Base-by-base conservation (phyloP, 2,888 invertebrate genomes). In the Drosophila parthenogenetica region DNA sequence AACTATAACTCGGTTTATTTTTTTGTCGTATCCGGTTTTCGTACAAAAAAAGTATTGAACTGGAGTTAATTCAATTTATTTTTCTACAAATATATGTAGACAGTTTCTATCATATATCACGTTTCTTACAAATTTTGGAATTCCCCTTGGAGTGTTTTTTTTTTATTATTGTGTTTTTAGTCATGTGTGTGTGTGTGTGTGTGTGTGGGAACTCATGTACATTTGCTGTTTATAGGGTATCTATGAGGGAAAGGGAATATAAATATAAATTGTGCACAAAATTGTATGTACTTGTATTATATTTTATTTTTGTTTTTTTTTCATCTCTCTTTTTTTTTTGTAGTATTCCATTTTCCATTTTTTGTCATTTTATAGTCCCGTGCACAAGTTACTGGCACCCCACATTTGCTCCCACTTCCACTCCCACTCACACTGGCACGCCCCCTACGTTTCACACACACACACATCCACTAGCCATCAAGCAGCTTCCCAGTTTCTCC, bases 191-290 rank as follows among this genome's bases (percentile, higher is more conserved):
- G 19, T 22, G 35, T n/a, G 19, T 43, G 19, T 43, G 37, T n/a
- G 11, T 22, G 32, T 11, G 29, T 16, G 22, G 32, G 32, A n/a
- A n/a, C 32, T 14, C 53, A 48, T 65, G 35, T 59, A 48, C 16
- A 29, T 19, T 32, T 29, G 10, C 19, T 43, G 17, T 63, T 14
- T 37, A 53, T 48, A 35, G 54, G 29, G 29, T 29, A 29, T 5
- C 14, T n/a, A 55, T 19, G 43, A 5, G 11, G 16, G 32, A 32
- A 3, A 5, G 50, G 29, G 25, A 48, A 19, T 51, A 54, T 42
- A 49, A 43, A 61, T 57, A 72, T 69, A 82, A 63, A 76, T 62
- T 77, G 63, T 70, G 43, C 60, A 66, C 45, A 68, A 70, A 59
- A 71, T 61, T 69, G 54, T 69, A 67, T 45, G 64, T 71, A 64